Evolutionary conservation across 1,140 invertebrate species (phyloP).

Genomic region (Drosophila sechellia): DNA sequence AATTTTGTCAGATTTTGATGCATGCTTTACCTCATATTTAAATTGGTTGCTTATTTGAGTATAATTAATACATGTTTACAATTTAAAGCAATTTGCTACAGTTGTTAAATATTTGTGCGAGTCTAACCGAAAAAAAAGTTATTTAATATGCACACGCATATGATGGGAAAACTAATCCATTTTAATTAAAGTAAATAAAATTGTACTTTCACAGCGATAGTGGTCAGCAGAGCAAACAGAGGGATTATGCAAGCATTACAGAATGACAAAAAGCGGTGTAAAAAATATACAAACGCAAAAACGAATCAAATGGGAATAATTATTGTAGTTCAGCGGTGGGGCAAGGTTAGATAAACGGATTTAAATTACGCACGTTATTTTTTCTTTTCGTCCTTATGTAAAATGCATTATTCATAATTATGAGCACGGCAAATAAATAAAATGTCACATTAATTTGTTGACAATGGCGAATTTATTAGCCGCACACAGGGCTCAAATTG

Average conservation of each 20-base stretch:
- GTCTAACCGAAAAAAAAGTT: constrained; percentile 6
- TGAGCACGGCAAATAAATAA: constrained; percentile 70
- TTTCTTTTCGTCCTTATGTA: constrained; percentile 31
- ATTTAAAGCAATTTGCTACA: background rate
- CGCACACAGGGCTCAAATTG: constrained; percentile 36
- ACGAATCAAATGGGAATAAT: constrained; percentile 59
- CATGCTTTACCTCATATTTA: background rate
- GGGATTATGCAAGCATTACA: constrained; percentile 46
- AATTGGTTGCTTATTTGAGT: no score
- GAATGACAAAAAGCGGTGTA: constrained; percentile 8
- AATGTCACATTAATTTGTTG: constrained; percentile 77
- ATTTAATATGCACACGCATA: constrained; percentile 50
- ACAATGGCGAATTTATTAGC: constrained; percentile 77
- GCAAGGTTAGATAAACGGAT: constrained; percentile 72
- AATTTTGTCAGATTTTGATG: constrained; percentile 27
- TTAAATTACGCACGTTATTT: constrained; percentile 52
- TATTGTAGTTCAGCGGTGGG: constrained; percentile 27
- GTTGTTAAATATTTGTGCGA: background rate
- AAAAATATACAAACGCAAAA: constrained; percentile 11
- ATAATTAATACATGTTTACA: background rate
- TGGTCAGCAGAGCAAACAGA: constrained; percentile 40
- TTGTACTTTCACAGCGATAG: constrained; percentile 63
- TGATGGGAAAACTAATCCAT: constrained; percentile 64
- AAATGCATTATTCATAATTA: constrained; percentile 74
- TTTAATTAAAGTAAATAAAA: constrained; percentile 81